Evolutionary conservation across 2,888 invertebrate genomes (phyloP).

Genomic region (Pedicia rivosa): DNA sequence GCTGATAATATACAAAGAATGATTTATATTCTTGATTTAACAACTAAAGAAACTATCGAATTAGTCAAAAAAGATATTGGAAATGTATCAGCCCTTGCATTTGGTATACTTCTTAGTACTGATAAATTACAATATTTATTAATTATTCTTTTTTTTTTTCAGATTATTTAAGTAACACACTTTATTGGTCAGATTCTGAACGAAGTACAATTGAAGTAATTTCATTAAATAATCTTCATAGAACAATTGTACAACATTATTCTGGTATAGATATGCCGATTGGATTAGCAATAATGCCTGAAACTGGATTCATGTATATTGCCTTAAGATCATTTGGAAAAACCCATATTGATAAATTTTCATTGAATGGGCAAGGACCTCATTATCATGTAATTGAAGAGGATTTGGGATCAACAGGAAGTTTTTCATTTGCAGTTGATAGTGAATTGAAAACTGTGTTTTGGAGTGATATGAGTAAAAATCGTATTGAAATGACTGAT

Average conservation of each 20-base stretch:
- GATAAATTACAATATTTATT: background rate
- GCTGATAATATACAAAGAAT: constrained; percentile 33
- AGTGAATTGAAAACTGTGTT: constrained; percentile 40
- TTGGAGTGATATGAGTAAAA: constrained; percentile 49
- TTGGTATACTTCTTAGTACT: constrained; percentile 31
- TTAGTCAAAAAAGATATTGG: constrained; percentile 32
- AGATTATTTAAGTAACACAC: constrained; percentile 54
- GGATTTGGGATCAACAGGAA: constrained; percentile 23
- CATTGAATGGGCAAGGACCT: constrained; percentile 45
- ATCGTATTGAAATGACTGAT: constrained; percentile 45
- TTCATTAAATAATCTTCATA: constrained; percentile 40
- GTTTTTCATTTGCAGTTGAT: constrained; percentile 33
- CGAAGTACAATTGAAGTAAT: constrained; percentile 47
- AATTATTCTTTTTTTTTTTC: constrained; percentile 10
- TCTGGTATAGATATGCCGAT: constrained; percentile 43
- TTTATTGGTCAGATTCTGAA: constrained; percentile 55
- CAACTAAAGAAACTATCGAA: constrained; percentile 15
- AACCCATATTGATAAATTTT: constrained; percentile 47
- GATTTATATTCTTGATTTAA: constrained; percentile 30
- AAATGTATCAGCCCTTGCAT: constrained; percentile 39
- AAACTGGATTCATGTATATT: constrained; percentile 39
- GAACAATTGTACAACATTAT: constrained; percentile 42
- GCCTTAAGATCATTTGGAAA: constrained; percentile 32
- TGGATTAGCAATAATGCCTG: constrained; percentile 44
- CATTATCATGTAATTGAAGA: constrained; percentile 26